Conservation (phyloP, 2,797 vertebrate species). For the Neostethus bicornis region DNA sequence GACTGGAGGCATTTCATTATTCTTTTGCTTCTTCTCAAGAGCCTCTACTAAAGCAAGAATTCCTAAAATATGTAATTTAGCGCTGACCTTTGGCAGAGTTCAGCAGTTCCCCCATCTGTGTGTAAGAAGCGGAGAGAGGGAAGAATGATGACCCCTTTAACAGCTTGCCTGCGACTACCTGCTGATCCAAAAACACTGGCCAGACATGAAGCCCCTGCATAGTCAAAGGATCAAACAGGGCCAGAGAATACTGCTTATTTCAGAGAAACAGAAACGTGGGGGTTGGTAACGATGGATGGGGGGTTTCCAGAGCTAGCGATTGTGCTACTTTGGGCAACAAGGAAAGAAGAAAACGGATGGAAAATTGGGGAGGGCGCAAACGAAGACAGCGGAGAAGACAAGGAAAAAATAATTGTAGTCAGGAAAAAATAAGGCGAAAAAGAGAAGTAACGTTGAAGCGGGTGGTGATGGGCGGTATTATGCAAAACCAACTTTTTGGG, state of each 20-base stretch:
- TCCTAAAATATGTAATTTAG: conserved; percentile 89
- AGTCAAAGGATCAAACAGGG: conserved; percentile 93
- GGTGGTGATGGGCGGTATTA: too few species aligned
- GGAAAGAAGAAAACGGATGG: conserved; percentile 22
- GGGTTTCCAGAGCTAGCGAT: conserved; percentile 53
- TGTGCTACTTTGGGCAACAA: conserved; percentile 60
- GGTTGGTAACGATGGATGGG: conserved; percentile 9
- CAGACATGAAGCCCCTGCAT: conserved; percentile 90
- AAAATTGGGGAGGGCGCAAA: conserved; percentile 23
- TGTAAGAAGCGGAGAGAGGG: conserved; percentile 83
- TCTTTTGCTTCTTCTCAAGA: conserved; percentile 48
- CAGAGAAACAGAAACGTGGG: conserved; percentile 78
- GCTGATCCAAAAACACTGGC: conserved; percentile 98
- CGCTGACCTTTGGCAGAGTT: conserved; percentile 92
- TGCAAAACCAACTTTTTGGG: too few species aligned
- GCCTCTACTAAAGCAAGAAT: conserved; percentile 75
- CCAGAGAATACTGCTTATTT: conserved; percentile 87
- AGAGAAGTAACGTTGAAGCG: neutral
- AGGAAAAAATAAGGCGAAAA: conserved; percentile 17
- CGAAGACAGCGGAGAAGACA: conserved; percentile 45
- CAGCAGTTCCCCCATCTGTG: conserved; percentile 95
- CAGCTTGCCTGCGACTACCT: conserved; percentile 93
- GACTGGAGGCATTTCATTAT: conserved; percentile 54
- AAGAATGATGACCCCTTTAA: conserved; percentile 91
- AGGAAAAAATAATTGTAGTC: conserved; percentile 37